A percentile compares a stretch with the other conserved stretches of the same genome.
Conservation (phyloP, 1,140 invertebrate species). For the Drosophila subpulchrella region DNA sequence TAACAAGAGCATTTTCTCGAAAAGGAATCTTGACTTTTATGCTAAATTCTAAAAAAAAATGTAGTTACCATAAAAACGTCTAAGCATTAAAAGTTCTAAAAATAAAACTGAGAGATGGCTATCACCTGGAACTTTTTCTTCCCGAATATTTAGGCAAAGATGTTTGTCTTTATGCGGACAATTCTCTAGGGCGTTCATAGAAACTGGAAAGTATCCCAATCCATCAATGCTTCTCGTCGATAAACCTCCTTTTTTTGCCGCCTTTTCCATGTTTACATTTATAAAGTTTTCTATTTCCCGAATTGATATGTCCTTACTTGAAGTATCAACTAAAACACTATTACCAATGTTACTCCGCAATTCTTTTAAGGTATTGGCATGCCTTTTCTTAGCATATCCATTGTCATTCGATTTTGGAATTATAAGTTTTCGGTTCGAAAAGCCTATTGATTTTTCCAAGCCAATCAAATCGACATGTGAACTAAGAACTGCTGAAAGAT, state of each 20-base stretch:
- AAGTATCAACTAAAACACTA: slow-evolving; percentile 13
- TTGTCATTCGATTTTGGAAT: slow-evolving; percentile 7
- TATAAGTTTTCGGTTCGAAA: slow-evolving; percentile 25
- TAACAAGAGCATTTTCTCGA: slow-evolving; percentile 39
- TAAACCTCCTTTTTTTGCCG: background rate
- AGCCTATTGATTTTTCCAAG: slow-evolving; percentile 11
- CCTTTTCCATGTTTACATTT: background rate
- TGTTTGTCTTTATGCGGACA: slow-evolving; percentile 30
- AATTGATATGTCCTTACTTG: background rate
- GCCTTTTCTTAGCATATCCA: background rate
- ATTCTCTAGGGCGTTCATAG: slow-evolving; percentile 19
- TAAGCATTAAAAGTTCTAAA: background rate
- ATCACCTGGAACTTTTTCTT: slow-evolving; percentile 46
- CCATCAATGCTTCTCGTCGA: slow-evolving; percentile 9
- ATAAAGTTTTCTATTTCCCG: background rate
- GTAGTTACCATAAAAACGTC: no score
- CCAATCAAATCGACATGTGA: slow-evolving; percentile 39
- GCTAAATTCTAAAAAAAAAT: slow-evolving; percentile 30
- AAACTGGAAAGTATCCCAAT: slow-evolving; percentile 18
- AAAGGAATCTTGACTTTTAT: slow-evolving; percentile 66
- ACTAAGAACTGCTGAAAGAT: slow-evolving; percentile 46
- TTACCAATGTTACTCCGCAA: slow-evolving; percentile 6
- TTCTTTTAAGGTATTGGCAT: background rate
- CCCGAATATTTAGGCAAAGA: slow-evolving; percentile 49
- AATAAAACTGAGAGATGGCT: no score